A percentile compares a stretch with the other conserved stretches of the same genome.
Conservation (phyloP, 1,140 invertebrate species). For the Drosophila navojoa region DNA sequence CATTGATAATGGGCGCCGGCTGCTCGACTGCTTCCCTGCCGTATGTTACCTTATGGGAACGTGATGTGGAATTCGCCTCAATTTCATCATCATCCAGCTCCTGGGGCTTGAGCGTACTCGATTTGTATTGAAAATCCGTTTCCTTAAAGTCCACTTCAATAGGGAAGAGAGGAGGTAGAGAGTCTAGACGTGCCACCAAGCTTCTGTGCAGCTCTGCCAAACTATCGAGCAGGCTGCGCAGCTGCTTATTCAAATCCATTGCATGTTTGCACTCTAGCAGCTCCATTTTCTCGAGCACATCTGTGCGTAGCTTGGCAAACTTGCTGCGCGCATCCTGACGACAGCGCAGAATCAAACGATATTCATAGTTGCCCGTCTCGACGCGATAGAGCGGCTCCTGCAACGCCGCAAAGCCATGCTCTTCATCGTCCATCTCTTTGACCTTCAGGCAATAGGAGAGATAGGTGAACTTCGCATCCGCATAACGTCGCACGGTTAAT, state of each 20-base stretch:
- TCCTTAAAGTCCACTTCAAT: conserved; percentile 98
- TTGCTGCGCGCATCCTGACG: conserved; percentile 95
- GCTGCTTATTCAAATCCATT: conserved; percentile 94
- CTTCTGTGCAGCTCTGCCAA: conserved; percentile 91
- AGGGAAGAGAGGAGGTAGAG: conserved; percentile 92
- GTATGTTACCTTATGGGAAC: conserved; percentile 56
- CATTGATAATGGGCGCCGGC: conserved; percentile 69
- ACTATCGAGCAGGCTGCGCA: conserved; percentile 91
- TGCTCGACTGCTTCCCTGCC: conserved; percentile 72
- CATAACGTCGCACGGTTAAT: conserved; percentile 98
- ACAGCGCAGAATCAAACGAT: conserved; percentile 96
- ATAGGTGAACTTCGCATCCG: conserved; percentile 99
- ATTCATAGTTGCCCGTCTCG: conserved; percentile 99
- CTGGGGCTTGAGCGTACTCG: conserved; percentile 85
- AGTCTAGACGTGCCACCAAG: conserved; percentile 88
- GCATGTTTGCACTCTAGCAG: conserved; percentile 99
- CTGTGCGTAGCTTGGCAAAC: conserved; percentile 96
- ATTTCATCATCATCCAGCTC: conserved; percentile 84
- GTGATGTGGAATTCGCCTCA: conserved; percentile 55
- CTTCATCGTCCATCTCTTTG: conserved; percentile 99
- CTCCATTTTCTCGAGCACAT: conserved; percentile 98
- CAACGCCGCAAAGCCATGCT: conserved; percentile 96
- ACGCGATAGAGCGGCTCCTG: conserved; percentile 98
- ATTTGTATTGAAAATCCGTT: conserved; percentile 95
- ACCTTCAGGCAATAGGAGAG: conserved; percentile 99